Base-by-base conservation (phyloP, 1,140 invertebrate genomes). In the Carposina sasakii region DNA sequence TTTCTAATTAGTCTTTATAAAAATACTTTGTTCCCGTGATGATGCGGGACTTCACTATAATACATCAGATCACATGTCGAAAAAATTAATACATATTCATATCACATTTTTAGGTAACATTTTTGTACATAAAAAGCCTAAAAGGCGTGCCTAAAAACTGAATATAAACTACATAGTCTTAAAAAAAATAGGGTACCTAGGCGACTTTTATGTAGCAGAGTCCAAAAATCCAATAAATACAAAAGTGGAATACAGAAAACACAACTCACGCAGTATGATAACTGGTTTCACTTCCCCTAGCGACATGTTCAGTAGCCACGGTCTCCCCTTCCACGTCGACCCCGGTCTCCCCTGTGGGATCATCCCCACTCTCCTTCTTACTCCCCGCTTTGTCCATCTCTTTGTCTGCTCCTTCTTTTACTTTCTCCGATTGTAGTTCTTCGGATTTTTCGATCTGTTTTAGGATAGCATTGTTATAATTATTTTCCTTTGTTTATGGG, bases 271-370 rank as follows among this genome's bases (percentile, higher is more conserved):
- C 87, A 51, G 88, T 87, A 75, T 89, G 85, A 51, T 87, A 76
- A 5, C 90, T 90, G 8, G 93, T 93, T 19, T 96, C 93, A 0
- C 71, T 64, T 20, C 90, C 90, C 54, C 95, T 83, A 1, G 87
- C 71, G 10, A 92, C 94, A 3, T 71, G 90, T 40, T 81, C 62
- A 0, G 95, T 97, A 15, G 85, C 49, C 0, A 94, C 86, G 12
- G 77, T 76, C 41, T 96, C 93, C 8, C 94, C 95, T 60, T 95
- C 93, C 10, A 95, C 85, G 49, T 93, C 90, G 21, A 92, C 63
- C 24, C 85, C 77, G 15, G 79, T 87, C 55, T 90, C 83, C 6
- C 82, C 78, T 0, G 76, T 77, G 0, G 70, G 52, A 5, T 76
- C 75, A 22, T 75, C 76, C 3, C 76, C 81, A 16, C 74, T 76